phyloP scores from a whole-genome alignment of 2,888 invertebrate genomes.

The Penaeus monodon region DNA sequence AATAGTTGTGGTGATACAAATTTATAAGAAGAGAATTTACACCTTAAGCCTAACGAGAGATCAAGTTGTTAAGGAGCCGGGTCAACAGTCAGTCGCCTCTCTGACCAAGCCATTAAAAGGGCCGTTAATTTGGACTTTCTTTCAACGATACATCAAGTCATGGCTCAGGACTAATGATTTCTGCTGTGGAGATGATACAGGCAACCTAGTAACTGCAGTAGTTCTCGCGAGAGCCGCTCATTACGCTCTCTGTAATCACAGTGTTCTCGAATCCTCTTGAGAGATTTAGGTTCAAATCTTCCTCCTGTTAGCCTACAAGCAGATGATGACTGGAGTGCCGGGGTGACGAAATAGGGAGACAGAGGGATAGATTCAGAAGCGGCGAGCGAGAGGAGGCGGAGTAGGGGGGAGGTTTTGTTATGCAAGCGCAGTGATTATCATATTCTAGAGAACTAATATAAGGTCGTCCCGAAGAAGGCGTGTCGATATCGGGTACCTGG shows the following conservation, averaged over 20 bases:
- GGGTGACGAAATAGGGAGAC: constrained; percentile 10
- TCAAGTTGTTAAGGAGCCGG: constrained; percentile 32
- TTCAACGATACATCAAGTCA: neutral
- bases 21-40: constrained; percentile 7
- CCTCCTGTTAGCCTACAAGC: constrained; percentile 39
- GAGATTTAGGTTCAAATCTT: constrained; percentile 17
- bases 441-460: too few relatives aligned
- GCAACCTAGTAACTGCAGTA: constrained; percentile 19
- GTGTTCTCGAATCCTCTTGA: too few relatives aligned
- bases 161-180: constrained; percentile 33
- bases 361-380: constrained; percentile 16
- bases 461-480: too few relatives aligned
- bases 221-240: too few relatives aligned
- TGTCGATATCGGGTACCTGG: too few relatives aligned
- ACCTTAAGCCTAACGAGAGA: constrained; percentile 40
- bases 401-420: neutral
- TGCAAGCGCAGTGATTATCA: neutral
- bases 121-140: neutral
- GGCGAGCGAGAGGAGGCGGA: constrained; percentile 11
- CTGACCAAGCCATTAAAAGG: constrained; percentile 3
- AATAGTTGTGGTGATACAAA: constrained; percentile 4
- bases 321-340: constrained; percentile 11
- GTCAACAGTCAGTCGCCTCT: constrained; percentile 4
- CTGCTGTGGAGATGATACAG: constrained; percentile 16
- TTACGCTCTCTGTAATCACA: too few relatives aligned